Evolutionary conservation across 2,797 vertebrate species (phyloP), one percentile per base, ranked within the genome.

Genomic region (Hyperoplus immaculatus): DNA sequence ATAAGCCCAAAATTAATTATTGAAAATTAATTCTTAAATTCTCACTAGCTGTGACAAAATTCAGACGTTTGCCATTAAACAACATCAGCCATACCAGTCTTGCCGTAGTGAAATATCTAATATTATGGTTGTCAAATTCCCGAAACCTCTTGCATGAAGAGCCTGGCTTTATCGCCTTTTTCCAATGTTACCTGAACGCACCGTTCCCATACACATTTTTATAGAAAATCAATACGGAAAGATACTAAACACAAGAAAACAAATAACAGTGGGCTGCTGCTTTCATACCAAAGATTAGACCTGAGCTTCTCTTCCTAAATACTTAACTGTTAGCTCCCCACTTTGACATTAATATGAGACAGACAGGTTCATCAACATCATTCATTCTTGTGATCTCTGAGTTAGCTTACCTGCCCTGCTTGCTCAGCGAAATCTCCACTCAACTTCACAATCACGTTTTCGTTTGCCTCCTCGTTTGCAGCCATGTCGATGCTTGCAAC

Each of bases 401-500:
- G n/a, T 12, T 2, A 13, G 39, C 91, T 88, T 81, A 99, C 98
- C 98, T 99, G 97, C 63, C 95, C 96, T 0, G 98, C 97, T 86
- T 99, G 98, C 71, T 98, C 97, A 0, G 92, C 91, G 75, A 99
- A 99, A 0, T 93, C 96, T 3, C 98, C 97, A 0, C 93, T 94
- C 89, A 92, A 77, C 84, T 91, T 95, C 62, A 99, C 98, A 0
- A 97, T 78, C 21, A 99, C 94, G 55, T 81, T 98, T 14, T 95
- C 97, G 6, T 89, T 95, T 3, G 98, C 98, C 0, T 97, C 97
- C 51, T 96, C 96, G 8, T 97, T 99, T 54, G 96, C 95, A 5
- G 73, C 92, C 61, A 99, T 93, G 61, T 99, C 98, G 68, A 99
- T 96, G 78, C 95, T 96, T 43, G 96, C 96, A 3, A 99, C 98